A percentile compares a stretch with the other conserved stretches of the same genome.
Evolutionary conservation across 2,113 vertebrate genomes (phyloP).

Genomic region (Ophiodon elongatus): DNA sequence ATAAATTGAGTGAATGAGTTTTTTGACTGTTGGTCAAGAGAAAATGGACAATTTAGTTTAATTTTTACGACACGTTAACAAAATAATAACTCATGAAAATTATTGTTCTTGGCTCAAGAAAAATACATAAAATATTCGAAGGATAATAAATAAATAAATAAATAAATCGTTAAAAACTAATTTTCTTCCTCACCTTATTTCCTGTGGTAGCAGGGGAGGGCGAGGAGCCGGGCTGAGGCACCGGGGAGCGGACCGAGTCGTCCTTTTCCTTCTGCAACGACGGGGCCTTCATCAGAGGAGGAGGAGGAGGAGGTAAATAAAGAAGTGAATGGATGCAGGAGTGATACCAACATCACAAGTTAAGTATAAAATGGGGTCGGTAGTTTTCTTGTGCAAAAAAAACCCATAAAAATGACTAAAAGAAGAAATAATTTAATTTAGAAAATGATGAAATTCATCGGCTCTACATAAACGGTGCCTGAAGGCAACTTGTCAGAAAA

Average conservation of each 20-base stretch:
- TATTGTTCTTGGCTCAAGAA: neutral
- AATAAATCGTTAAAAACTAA: neutral
- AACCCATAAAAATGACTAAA: neutral
- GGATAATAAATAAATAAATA: too few relatives aligned
- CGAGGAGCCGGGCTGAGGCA: conserved; percentile 68
- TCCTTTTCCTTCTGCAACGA: conserved; percentile 77
- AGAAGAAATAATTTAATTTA: neutral
- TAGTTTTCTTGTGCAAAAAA: neutral
- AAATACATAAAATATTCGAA: too few relatives aligned
- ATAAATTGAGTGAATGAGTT: too few relatives aligned
- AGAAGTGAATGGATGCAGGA: neutral
- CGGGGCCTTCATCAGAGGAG: conserved; percentile 61
- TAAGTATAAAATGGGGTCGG: neutral
- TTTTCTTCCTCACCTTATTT: conserved; percentile 60
- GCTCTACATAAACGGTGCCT: too few relatives aligned
- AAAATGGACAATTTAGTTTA: too few relatives aligned
- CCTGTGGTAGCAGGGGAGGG: conserved; percentile 46
- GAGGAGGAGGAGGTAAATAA: neutral
- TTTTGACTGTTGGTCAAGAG: too few relatives aligned
- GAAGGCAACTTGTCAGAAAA: too few relatives aligned
- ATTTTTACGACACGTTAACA: too few relatives aligned
- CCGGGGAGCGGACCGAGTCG: conserved; percentile 64
- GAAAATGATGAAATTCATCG: too few relatives aligned
- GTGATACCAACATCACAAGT: neutral
- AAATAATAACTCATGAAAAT: neutral